Base-by-base conservation (phyloP, 2,888 invertebrate species). In the Callyntrura guangdongensis region DNA sequence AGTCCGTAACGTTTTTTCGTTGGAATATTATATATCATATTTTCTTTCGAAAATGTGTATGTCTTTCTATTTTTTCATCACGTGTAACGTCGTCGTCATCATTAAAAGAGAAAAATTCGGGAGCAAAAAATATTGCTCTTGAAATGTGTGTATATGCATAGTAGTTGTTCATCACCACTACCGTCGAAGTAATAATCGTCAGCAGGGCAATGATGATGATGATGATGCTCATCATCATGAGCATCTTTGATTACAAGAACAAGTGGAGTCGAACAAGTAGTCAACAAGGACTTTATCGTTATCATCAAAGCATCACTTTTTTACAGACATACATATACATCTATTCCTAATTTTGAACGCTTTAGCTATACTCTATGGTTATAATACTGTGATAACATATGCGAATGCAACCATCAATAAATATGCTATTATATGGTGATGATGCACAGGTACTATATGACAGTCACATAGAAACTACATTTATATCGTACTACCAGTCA, bases 211-310 rank as follows among this genome's bases (percentile, higher is more conserved):
- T 36, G 36, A 36, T 36, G 2, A 36, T 36, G 36, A 36, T 74
- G 17, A 2, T 49, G 11, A 59, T 83, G 14, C 49, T 83, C 11
- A 84, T 77, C 56, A 72, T 47, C 84, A 77, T 79, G 36, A 36
- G 2, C 77, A 47, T 61, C 89, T 83, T 84, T 84, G 84, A 84
- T 89, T 59, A 77, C 47, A 67, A 81, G 61, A 59, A 45, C 59
- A 79, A 79, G 79, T 79, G 79, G 79, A 79, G 59, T 79, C 64
- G 64, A 45, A 82, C 81, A 88, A 89, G 72, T 79, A 67, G 85
- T 90, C 85, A 61, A 69, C 84, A 83, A 86, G 47, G 45, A n/a
- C 89, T 72, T 61, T 74, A 59, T 85, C 27, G 1, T 53, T 53
- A n/a, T 67, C 36, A 67, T 36, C 53, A 64, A 45, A 61, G 45